Evolutionary conservation across 2,888 invertebrate genomes (phyloP).

Genomic region (Petrolisthes manimaculis): DNA sequence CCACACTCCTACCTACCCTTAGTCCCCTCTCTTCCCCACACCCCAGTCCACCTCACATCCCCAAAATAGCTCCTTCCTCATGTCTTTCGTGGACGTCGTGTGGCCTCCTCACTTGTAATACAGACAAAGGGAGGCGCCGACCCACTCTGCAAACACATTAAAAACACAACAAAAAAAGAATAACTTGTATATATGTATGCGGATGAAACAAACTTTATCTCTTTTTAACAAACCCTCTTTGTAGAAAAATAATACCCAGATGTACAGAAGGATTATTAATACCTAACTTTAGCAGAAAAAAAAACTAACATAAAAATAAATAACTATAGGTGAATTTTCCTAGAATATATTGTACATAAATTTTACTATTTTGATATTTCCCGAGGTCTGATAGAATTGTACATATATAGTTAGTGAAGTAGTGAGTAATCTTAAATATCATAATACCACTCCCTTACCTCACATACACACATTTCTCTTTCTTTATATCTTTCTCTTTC

Average conservation of each 20-base stretch:
- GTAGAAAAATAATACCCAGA: conserved; percentile 28
- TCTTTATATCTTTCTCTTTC: too few relatives aligned
- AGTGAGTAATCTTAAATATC: too few relatives aligned
- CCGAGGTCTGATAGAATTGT: conserved; percentile 3
- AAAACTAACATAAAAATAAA: not conserved
- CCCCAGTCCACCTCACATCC: too few relatives aligned
- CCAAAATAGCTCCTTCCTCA: too few relatives aligned
- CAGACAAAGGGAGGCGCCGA: not conserved
- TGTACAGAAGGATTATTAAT: not conserved
- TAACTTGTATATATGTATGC: conserved; percentile 13
- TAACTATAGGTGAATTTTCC: not conserved
- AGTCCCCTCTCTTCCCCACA: too few relatives aligned
- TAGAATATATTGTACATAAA: conserved; percentile 43
- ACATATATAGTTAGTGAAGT: not conserved
- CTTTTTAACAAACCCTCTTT: conserved; percentile 22
- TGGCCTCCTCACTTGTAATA: too few relatives aligned
- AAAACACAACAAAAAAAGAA: conserved; percentile 5
- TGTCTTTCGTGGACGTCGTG: too few relatives aligned
- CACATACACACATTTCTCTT: too few relatives aligned
- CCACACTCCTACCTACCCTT: too few relatives aligned
- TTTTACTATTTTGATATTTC: conserved; percentile 46
- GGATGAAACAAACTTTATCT: conserved; percentile 9
- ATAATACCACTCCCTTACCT: too few relatives aligned
- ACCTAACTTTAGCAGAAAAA: not conserved
- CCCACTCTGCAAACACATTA: conserved; percentile 15